Conservation (phyloP, 2,797 vertebrate species). For the Aplochiton taeniatus region DNA sequence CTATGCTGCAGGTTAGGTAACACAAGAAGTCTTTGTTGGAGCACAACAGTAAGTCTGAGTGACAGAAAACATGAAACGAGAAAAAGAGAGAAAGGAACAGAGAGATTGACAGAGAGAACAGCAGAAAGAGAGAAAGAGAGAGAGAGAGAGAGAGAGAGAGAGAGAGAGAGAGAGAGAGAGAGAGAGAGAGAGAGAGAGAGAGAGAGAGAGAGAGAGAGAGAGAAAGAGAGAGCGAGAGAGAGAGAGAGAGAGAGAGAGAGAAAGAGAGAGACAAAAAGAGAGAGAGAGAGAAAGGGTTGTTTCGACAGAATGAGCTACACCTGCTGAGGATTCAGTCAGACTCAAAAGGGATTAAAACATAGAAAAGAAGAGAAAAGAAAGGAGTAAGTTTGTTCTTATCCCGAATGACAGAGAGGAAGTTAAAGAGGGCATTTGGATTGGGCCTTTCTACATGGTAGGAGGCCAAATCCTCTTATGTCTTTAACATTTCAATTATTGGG, state of each 20-base stretch:
- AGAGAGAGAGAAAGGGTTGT: constrained; percentile 55
- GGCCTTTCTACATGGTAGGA: constrained; percentile 71
- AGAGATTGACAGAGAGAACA: constrained; percentile 10
- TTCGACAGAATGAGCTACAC: no score
- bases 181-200: constrained; percentile 4
- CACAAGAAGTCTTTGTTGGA: constrained; percentile 5
- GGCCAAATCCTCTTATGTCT: constrained; percentile 76
- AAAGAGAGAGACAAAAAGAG: constrained; percentile 4
- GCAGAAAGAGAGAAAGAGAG: constrained; percentile 23
- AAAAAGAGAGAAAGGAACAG: constrained; percentile 30
- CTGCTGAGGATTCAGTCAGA: constrained; percentile 46
- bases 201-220: constrained; percentile 46
- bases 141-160: constrained; percentile 45
- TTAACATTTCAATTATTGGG: constrained; percentile 78
- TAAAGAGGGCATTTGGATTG: constrained; percentile 71
- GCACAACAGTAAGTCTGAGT: constrained; percentile 40
- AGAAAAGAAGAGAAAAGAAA: constrained; percentile 49
- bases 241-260: constrained; percentile 14
- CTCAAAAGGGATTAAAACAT: constrained; percentile 58
- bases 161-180: constrained; percentile 31
- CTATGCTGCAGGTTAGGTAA: constrained; percentile 33
- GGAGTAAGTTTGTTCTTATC: constrained; percentile 64
- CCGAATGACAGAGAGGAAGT: constrained; percentile 43
- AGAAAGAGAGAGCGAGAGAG: constrained; percentile 29
- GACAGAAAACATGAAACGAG: constrained; percentile 30